Conservation (phyloP, 2,797 vertebrate species). For the Capromys pilorides region DNA sequence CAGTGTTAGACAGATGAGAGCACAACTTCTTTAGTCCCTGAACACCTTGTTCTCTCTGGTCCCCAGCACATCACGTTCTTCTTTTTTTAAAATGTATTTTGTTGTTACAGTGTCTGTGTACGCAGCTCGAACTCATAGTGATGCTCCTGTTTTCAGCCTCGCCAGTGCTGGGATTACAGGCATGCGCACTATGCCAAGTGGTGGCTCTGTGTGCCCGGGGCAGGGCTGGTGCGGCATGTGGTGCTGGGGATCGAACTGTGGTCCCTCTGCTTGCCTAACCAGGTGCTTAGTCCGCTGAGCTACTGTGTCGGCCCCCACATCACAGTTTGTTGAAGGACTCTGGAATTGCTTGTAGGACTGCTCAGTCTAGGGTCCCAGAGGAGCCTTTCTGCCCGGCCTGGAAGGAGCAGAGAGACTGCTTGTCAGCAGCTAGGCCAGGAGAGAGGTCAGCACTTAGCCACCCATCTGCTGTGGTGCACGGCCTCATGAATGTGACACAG, state of each 20-base stretch:
- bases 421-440: background rate
- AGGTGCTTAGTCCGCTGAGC: too few relatives aligned
- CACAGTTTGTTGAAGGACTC: slow-evolving; percentile 74
- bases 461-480: background rate
- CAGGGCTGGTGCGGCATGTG: too few relatives aligned
- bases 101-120: too few relatives aligned
- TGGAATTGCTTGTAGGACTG: slow-evolving; percentile 75
- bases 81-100: too few relatives aligned
- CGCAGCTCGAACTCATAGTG: too few relatives aligned
- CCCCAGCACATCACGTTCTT: slow-evolving; percentile 46
- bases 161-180: too few relatives aligned
- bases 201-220: too few relatives aligned
- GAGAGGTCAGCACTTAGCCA: background rate
- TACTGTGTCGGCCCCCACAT: background rate
- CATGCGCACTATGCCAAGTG: too few relatives aligned
- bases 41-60: slow-evolving; percentile 63
- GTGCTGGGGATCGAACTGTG: too few relatives aligned
- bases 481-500: slow-evolving; percentile 48
- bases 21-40: slow-evolving; percentile 68
- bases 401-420: slow-evolving; percentile 38
- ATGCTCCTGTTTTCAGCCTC: too few relatives aligned
- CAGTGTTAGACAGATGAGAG: slow-evolving; percentile 71
- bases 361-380: slow-evolving; percentile 64
- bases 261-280: too few relatives aligned
- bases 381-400: slow-evolving; percentile 25